Evolutionary conservation across 1,140 invertebrate genomes (phyloP).

Genomic region (Brachionus asplanchnoidis): DNA sequence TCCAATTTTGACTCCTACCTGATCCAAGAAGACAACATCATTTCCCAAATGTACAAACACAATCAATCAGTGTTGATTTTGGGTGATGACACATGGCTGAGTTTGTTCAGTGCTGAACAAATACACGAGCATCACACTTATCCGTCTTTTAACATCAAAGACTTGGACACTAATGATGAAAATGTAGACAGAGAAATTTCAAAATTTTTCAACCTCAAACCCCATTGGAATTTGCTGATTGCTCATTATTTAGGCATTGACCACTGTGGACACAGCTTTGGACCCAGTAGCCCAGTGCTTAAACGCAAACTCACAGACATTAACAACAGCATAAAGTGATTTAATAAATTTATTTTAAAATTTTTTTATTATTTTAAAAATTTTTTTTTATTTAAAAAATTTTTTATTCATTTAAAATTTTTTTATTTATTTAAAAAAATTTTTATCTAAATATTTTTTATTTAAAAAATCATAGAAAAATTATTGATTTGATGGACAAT

Average conservation of each 20-base stretch:
- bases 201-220: constrained; percentile 34
- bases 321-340: constrained; percentile 69
- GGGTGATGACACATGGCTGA: constrained; percentile 92
- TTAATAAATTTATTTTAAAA: not conserved
- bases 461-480: not conserved
- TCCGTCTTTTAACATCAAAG: constrained; percentile 96
- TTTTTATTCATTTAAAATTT: too few species aligned
- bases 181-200: constrained; percentile 31
- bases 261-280: constrained; percentile 81
- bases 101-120: constrained; percentile 61
- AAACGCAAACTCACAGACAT: constrained; percentile 79
- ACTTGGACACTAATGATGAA: constrained; percentile 85
- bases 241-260: constrained; percentile 92
- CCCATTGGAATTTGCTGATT: constrained; percentile 79
- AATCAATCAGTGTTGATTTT: constrained; percentile 67
- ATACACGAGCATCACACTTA: constrained; percentile 73
- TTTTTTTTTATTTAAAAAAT: too few species aligned
- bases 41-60: constrained; percentile 67
- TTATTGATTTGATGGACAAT: constrained; percentile 55
- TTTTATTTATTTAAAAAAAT: too few species aligned
- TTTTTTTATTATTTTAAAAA: not conserved
- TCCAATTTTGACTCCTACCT: constrained; percentile 78
- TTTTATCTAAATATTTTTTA: too few species aligned
- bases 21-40: constrained; percentile 85
- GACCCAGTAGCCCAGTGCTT: constrained; percentile 83